Conservation (phyloP, 1,140 invertebrate species). For the Ostrea denselamellosa region DNA sequence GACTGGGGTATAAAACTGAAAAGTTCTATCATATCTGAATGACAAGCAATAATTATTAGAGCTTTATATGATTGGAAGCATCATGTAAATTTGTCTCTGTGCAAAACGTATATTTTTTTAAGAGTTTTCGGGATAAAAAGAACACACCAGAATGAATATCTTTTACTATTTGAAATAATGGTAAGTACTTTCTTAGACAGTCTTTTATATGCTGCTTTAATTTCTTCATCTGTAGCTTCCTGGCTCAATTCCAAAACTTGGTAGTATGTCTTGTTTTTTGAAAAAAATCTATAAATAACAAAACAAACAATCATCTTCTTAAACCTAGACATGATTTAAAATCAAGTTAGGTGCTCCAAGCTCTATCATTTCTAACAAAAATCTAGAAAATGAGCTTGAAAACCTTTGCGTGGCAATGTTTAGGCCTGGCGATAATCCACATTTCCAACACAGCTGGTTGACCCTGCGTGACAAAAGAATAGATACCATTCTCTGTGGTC, state of each 20-base stretch:
- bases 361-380: not conserved
- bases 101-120: too few relatives aligned
- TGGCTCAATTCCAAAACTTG: not conserved
- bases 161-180: not conserved
- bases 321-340: not conserved
- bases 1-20: too few relatives aligned
- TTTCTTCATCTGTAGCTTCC: constrained; percentile 26
- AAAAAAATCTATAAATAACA: not conserved
- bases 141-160: not conserved
- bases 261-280: not conserved
- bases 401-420: not conserved
- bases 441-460: not conserved
- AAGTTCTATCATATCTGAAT: too few relatives aligned
- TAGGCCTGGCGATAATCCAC: not conserved
- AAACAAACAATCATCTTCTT: not conserved
- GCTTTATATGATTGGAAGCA: too few relatives aligned
- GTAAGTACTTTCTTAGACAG: not conserved
- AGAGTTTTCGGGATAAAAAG: too few relatives aligned
- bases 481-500: not conserved
- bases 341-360: not conserved
- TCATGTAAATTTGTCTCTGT: too few relatives aligned
- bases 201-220: constrained; percentile 15
- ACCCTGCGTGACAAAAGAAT: not conserved
- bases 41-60: too few relatives aligned
- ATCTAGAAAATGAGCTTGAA: not conserved